Percentiles rank a stretch among this genome's conserved stretches.
Evolutionary conservation across 2,797 vertebrate species (phyloP).

Genomic region (Gephyroberyx darwinii): DNA sequence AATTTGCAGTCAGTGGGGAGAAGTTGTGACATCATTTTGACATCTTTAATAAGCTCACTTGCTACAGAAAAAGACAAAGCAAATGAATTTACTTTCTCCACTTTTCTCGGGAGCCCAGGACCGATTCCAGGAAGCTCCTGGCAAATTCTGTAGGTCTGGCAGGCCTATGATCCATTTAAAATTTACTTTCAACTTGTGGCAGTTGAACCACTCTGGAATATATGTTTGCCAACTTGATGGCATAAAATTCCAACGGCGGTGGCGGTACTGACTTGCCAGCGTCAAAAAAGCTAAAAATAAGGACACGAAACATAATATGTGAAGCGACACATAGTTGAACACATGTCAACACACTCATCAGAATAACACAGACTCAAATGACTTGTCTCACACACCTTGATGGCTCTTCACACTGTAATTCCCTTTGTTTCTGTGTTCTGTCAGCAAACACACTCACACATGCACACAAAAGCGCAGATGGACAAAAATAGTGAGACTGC

Average conservation of each 20-base stretch:
- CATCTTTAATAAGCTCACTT: neutral
- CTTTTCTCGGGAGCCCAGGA: too few relatives aligned
- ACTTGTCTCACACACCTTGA: neutral
- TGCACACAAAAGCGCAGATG: neutral
- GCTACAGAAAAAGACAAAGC: too few relatives aligned
- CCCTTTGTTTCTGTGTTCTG: neutral
- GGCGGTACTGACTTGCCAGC: neutral
- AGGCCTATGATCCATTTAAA: conserved; percentile 19
- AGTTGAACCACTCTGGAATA: conserved; percentile 17
- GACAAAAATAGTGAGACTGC: neutral
- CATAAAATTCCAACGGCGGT: conserved; percentile 8
- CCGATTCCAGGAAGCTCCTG: neutral
- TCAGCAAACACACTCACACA: neutral
- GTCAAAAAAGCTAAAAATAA: neutral
- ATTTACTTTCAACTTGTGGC: neutral
- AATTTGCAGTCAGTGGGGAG: conserved; percentile 40
- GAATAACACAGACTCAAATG: neutral
- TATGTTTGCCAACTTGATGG: conserved; percentile 6
- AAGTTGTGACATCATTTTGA: conserved; percentile 15
- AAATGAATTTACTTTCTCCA: too few relatives aligned
- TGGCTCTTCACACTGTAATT: neutral
- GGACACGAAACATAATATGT: neutral
- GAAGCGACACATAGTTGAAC: neutral
- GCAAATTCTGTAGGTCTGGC: conserved; percentile 21
- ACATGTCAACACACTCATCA: neutral